phyloP scores from a whole-genome alignment of 2,888 invertebrate species.

The Cataglyphis altisquamis region DNA sequence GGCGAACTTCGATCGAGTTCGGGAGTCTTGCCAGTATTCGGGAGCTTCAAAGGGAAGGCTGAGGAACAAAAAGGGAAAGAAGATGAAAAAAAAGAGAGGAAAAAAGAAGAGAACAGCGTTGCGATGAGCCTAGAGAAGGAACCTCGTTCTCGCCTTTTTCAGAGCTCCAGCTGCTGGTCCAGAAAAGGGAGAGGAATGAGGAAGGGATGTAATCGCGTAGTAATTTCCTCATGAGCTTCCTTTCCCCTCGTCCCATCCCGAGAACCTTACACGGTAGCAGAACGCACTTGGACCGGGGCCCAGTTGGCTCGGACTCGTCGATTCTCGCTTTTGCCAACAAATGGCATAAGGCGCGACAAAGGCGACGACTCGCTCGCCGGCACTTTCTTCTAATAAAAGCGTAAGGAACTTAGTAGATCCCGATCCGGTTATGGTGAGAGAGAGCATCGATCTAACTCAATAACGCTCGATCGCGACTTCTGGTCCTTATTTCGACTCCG shows the following conservation, averaged over 20 bases:
- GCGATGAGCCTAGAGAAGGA: conserved; percentile 34
- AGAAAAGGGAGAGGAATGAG: not conserved
- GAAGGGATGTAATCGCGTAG: conserved; percentile 79
- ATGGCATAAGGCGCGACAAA: conserved; percentile 73
- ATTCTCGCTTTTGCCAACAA: conserved; percentile 79
- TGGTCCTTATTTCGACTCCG: not conserved
- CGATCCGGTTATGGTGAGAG: conserved; percentile 41
- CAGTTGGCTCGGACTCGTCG: conserved; percentile 81
- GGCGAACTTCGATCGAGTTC: conserved; percentile 58
- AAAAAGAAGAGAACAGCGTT: conserved; percentile 57
- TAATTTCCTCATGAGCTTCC: conserved; percentile 82
- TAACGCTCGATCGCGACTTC: conserved; percentile 35
- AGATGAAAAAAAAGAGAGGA: conserved; percentile 18
- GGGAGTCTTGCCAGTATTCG: conserved; percentile 79
- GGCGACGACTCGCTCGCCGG: conserved; percentile 46
- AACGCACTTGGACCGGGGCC: conserved; percentile 81
- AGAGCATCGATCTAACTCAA: conserved; percentile 44
- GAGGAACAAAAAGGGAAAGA: not conserved
- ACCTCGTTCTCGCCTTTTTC: conserved; percentile 16
- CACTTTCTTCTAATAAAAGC: conserved; percentile 56
- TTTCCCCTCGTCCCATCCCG: conserved; percentile 55
- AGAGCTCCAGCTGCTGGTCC: conserved; percentile 35
- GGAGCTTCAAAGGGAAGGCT: conserved; percentile 31
- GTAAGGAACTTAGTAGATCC: conserved; percentile 38
- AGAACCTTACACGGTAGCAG: conserved; percentile 50